Percentiles rank a stretch among this genome's conserved stretches.
Conservation (phyloP, 2,113 vertebrate species). For the Monarcha castaneiventris region DNA sequence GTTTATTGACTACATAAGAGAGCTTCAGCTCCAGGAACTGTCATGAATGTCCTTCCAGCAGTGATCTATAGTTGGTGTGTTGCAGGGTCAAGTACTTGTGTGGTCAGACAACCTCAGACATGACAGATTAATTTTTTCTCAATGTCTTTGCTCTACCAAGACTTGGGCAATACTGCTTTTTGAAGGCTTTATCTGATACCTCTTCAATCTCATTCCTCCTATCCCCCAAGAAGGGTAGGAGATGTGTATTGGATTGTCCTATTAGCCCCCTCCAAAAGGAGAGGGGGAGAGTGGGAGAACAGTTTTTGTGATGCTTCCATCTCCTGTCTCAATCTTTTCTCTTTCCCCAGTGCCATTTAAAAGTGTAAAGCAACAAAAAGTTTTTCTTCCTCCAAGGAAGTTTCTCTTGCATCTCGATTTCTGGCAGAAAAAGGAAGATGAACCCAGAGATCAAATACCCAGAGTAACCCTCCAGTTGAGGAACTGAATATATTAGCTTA, state of each 20-base stretch:
- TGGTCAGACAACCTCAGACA: background rate
- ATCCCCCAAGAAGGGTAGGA: background rate
- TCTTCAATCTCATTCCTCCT: background rate
- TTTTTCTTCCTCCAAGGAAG: background rate
- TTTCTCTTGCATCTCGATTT: background rate
- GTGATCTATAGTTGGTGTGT: background rate
- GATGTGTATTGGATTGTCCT: background rate
- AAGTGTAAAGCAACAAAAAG: background rate
- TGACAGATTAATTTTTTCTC: background rate
- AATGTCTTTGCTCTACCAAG: background rate
- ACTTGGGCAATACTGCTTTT: background rate
- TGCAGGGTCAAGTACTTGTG: background rate
- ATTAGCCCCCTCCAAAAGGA: background rate
- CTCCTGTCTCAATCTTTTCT: background rate
- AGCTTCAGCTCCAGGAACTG: background rate
- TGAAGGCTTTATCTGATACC: background rate
- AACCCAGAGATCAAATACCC: background rate
- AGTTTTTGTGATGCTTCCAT: background rate
- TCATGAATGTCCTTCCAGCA: background rate
- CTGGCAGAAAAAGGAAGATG: background rate
- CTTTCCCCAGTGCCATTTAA: background rate
- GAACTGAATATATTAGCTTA: background rate
- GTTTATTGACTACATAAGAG: background rate
- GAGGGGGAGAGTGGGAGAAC: background rate
- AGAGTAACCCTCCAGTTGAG: background rate